phyloP scores from a whole-genome alignment of 2,888 invertebrate species.

The Agriopis aurantiaria region DNA sequence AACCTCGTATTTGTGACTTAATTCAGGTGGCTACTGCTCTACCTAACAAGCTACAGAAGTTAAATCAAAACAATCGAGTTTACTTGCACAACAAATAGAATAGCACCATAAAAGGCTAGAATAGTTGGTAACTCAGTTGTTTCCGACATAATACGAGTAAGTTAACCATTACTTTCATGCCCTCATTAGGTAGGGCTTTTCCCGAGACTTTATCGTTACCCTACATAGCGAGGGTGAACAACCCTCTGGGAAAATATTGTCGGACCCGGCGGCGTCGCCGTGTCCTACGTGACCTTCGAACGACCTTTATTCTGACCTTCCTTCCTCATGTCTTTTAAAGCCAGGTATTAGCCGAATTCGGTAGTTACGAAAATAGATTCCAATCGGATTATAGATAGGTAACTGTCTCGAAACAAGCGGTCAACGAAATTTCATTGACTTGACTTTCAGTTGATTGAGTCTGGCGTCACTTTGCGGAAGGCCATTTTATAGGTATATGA shows the following conservation, averaged over 20 bases:
- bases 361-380: conserved; percentile 21
- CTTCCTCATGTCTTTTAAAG: conserved; percentile 21
- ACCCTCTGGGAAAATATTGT: conserved; percentile 46
- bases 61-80: neutral
- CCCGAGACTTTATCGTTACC: conserved; percentile 21
- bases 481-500: too few relatives aligned
- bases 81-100: neutral
- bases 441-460: too few relatives aligned
- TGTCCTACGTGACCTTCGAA: conserved; percentile 55
- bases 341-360: conserved; percentile 27
- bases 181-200: conserved; percentile 11
- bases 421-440: conserved; percentile 26
- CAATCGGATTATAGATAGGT: conserved; percentile 20
- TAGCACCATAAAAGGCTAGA: neutral
- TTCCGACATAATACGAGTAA: conserved; percentile 11
- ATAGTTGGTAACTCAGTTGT: conserved; percentile 5
- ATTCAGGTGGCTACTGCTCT: too few relatives aligned
- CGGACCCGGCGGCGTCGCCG: conserved; percentile 57
- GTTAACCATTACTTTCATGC: conserved; percentile 17
- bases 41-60: too few relatives aligned
- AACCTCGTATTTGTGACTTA: too few relatives aligned
- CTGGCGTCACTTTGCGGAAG: too few relatives aligned
- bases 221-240: conserved; percentile 48
- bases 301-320: conserved; percentile 58
- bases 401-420: conserved; percentile 25